Conservation (phyloP, 2,113 vertebrate species). For the Melanotaenia duboulayi region DNA sequence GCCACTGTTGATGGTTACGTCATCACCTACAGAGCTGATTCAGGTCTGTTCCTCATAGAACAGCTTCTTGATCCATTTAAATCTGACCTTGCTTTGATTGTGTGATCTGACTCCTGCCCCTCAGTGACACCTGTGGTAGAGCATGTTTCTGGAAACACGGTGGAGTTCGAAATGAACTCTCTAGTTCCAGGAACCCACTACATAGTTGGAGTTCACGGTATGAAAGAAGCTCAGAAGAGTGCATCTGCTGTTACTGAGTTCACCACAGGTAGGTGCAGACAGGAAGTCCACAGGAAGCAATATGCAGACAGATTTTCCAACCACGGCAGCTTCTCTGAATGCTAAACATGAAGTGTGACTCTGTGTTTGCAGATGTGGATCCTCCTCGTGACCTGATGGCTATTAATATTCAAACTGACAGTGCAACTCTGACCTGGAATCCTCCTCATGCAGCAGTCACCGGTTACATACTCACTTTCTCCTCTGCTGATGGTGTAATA, state of each 20-base stretch:
- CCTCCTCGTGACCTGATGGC: conserved; percentile 87
- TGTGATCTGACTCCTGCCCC: not conserved
- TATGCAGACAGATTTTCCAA: not conserved
- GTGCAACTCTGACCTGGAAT: conserved; percentile 88
- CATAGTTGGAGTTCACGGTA: conserved; percentile 82
- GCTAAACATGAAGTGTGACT: not conserved
- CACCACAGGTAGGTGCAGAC: conserved; percentile 85
- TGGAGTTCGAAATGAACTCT: conserved; percentile 87
- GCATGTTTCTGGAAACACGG: conserved; percentile 89
- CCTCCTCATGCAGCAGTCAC: conserved; percentile 87
- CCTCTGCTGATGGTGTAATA: conserved; percentile 83
- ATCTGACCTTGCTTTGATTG: not conserved
- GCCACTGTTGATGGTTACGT: conserved; percentile 90
- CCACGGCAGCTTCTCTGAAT: not conserved
- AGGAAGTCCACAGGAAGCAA: not conserved
- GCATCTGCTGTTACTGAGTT: conserved; percentile 82
- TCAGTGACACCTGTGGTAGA: conserved; percentile 84
- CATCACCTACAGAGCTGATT: conserved; percentile 86
- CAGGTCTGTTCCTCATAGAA: conserved; percentile 74
- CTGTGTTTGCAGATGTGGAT: conserved; percentile 86
- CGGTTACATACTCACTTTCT: conserved; percentile 88
- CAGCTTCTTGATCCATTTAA: not conserved
- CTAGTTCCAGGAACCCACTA: conserved; percentile 89
- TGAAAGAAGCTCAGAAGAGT: conserved; percentile 86
- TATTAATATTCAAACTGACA: conserved; percentile 87